Base-by-base conservation (phyloP, 2,113 vertebrate species). In the Seriola rivoliana region DNA sequence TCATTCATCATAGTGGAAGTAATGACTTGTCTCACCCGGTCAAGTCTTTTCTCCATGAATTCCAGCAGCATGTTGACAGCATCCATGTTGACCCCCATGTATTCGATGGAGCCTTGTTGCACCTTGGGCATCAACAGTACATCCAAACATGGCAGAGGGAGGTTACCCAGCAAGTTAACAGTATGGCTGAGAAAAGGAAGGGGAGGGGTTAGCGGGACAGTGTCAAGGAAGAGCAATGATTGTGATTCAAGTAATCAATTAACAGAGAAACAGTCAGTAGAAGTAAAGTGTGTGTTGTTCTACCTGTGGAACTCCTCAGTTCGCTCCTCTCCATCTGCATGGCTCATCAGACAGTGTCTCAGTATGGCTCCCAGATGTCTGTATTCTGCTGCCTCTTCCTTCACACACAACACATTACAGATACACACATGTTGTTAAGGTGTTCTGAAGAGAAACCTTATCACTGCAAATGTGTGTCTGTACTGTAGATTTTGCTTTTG, bases 61-160 rank as follows among this genome's bases (percentile, higher is more conserved):
- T 93, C 89, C 84, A 98, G 92, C 40, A 99, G 96, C 90, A 95
- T 94, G 69, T 83, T 95, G 75, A 97, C 96, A 0, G 96, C 96
- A 0, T 98, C 97, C 98, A 99, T 97, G 89, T 97, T 98, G 68
- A 97, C 95, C 0, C 97, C 97, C 96, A 98, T 96, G 92, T 98
- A 97, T 86, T 99, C 97, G 1, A 95, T 92, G 0, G 97, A 97
- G 85, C 95, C 96, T 0, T 94, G 95, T 0, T 95, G 95, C 5
- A 97, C 96, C 68, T 95, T 97, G 0, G 98, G 96, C 21, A 94
- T 80, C 68, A 99, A 88, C 2, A 99, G 94, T 2, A 97, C 96
- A 0, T 98, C 98, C 94, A 99, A 73, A 91, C 97, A 98, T 3
- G 93, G 94, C 75, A 97, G 93, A 1, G 98, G 98, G 78, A 99